A percentile compares a stretch with the other conserved stretches of the same genome.
phyloP scores from a whole-genome alignment of 1,140 invertebrate species.

The Bathynomus jamesi region DNA sequence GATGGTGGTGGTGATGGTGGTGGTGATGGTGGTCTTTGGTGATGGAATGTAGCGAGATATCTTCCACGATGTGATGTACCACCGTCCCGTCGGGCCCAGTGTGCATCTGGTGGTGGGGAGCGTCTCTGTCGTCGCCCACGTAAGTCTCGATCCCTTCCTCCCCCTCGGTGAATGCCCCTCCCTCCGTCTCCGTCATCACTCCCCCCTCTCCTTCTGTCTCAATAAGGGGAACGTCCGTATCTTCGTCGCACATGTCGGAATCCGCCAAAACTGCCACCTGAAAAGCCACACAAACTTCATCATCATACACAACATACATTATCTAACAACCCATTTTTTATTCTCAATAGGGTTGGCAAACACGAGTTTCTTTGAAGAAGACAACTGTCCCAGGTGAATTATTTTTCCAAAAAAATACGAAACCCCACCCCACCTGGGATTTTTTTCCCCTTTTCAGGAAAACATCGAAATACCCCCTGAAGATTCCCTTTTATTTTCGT shows the following conservation, averaged over 20 bases:
- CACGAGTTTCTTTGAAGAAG: neutral
- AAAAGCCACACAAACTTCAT: neutral
- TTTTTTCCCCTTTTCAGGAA: no score
- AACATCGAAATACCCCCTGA: no score
- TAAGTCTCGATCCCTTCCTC: slow-evolving; percentile 9
- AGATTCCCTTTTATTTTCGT: no score
- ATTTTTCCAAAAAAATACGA: neutral
- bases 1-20: no score
- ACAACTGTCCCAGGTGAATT: neutral
- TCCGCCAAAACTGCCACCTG: slow-evolving; percentile 34
- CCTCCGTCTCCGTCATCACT: slow-evolving; percentile 23
- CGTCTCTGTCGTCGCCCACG: neutral
- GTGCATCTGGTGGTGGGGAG: slow-evolving; percentile 7
- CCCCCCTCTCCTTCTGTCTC: slow-evolving; percentile 31
- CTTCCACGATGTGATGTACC: slow-evolving; percentile 30
- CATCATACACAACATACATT: neutral
- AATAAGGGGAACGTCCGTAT: slow-evolving; percentile 28
- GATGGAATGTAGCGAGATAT: slow-evolving; percentile 13
- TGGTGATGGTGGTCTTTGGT: neutral
- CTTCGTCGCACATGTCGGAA: slow-evolving; percentile 32
- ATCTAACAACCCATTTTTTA: neutral
- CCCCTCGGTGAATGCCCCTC: slow-evolving; percentile 24
- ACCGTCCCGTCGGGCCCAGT: slow-evolving; percentile 18
- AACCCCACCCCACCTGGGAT: neutral
- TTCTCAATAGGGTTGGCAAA: neutral